Conservation (phyloP, 2,113 vertebrate genomes). For the Stigmatopora argus region DNA sequence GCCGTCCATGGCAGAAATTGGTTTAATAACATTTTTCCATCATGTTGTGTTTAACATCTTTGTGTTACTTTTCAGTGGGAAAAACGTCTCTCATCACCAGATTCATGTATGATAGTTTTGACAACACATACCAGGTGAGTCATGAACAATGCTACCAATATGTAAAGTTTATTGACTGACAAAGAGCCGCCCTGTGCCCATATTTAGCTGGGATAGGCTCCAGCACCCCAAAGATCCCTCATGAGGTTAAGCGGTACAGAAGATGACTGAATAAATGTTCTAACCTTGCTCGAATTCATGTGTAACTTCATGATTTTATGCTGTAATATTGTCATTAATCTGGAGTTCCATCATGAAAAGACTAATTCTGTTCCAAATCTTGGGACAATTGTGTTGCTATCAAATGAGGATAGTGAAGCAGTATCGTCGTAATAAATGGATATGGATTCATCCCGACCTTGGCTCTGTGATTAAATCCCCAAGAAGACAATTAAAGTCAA, state of each 20-base stretch:
- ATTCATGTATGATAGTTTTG: conserved; percentile 77
- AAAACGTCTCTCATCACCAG: conserved; percentile 77
- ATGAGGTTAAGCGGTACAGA: too few species aligned
- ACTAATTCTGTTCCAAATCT: background rate
- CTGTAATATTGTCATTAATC: background rate
- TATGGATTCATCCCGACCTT: conserved; percentile 1
- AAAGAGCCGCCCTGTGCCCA: too few species aligned
- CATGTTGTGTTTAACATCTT: background rate
- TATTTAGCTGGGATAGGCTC: too few species aligned
- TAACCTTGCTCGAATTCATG: background rate
- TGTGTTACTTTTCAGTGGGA: conserved; percentile 65
- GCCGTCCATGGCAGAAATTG: too few species aligned
- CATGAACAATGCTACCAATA: background rate
- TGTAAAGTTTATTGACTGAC: background rate
- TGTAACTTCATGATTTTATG: background rate
- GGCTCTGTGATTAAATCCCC: conserved; percentile 16
- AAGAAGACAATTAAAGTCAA: conserved; percentile 22
- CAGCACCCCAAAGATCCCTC: too few species aligned
- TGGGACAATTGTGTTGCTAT: background rate
- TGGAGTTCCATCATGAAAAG: background rate
- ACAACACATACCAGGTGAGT: conserved; percentile 75
- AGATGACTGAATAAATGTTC: background rate
- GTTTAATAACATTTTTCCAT: background rate
- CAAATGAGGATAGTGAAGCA: background rate
- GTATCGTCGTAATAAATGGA: background rate